Base-by-base conservation (phyloP, 1,140 invertebrate genomes). In the Drosophila sucinea region DNA sequence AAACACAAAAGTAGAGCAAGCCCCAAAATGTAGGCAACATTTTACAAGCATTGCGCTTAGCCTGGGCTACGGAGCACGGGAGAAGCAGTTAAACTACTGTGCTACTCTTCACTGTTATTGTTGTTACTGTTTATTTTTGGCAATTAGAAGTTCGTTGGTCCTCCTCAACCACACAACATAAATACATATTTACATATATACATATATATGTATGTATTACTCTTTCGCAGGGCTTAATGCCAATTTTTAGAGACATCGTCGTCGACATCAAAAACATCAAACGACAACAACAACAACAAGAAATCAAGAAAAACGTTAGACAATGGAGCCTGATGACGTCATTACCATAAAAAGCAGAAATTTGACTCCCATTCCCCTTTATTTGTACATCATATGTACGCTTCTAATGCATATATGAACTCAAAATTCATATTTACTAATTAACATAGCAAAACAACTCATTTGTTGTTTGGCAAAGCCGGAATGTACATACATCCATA, bases 51-150 rank as follows among this genome's bases (percentile, higher is more conserved):
- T 32, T 11, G 23, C 7, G 44, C 30, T 40, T 30, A 17, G 44
- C 17, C 44, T 65, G 32, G 54, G 40, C 38, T 32, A 17, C 17
- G 7, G 30, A 55, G 30, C 7, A 23, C 23, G 17, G 32, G 2
- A 35, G 8, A 55, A 33, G 41, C 25, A 17, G 3, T 1, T 11
- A 35, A 47, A 47, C 17, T 47, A 47, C 6, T 47, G 17, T 8
- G 1, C 17, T 47, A 5, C 17, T 47, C 17, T 10, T 3, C 7
- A 27, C 44, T 51, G 44, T 51, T 51, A 6, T 27, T 51, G 5
- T 44, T 79, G 61, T 68, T 65, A 54, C 74, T 82, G 55, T 74
- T 78, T 74, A 82, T 82, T 78, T 82, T 81, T 69, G 73, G 70
- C 70, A 67, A 72, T 72, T 77, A 81, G 64, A 69, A 77, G 73